Percentiles rank a stretch among this genome's conserved stretches.
These are phyloP conservation scores for Hofmannophila pseudospretella DNA, from an alignment of 2,888 invertebrate species.

Conservation along the genomic window DNA sequence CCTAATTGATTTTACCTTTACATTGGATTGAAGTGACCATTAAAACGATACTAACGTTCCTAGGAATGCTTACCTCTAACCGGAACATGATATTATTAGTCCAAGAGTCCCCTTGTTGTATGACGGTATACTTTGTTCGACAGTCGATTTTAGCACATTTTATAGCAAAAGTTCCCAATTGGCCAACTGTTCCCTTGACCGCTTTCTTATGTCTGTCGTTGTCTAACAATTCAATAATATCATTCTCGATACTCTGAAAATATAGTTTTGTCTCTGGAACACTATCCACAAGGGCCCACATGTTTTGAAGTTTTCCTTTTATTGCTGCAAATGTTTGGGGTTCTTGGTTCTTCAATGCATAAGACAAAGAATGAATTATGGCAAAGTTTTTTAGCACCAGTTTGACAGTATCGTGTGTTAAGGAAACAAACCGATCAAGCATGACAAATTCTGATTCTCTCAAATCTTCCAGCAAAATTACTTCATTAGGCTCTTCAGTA, in stretches of 20 bases:
- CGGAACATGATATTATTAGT: too few relatives aligned
- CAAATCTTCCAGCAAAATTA: conserved; percentile 42
- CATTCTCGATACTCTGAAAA: background rate
- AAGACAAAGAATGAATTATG: conserved; percentile 31
- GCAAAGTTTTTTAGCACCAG: conserved; percentile 31
- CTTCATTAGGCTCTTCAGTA: conserved; percentile 29
- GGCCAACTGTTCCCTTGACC: background rate
- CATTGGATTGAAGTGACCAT: too few relatives aligned
- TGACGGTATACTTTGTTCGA: conserved; percentile 10
- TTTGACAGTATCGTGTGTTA: conserved; percentile 17
- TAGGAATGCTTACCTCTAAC: too few relatives aligned
- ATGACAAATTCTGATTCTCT: conserved; percentile 22
- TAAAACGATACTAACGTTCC: too few relatives aligned
- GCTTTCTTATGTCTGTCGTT: background rate
- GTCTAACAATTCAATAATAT: background rate
- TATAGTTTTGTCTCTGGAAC: background rate
- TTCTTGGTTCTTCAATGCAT: conserved; percentile 28
- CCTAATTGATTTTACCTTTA: too few relatives aligned
- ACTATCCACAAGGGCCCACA: background rate
- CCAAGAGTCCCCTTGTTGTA: conserved; percentile 1
- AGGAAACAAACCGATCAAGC: conserved; percentile 23
- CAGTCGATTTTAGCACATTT: background rate
- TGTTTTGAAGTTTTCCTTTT: background rate
- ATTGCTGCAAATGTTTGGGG: conserved; percentile 9
- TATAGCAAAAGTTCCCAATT: background rate